Evolutionary conservation across 2,888 invertebrate genomes (phyloP), one percentile per base, ranked within the genome.

Genomic region (Pachymerium ferrugineum): DNA sequence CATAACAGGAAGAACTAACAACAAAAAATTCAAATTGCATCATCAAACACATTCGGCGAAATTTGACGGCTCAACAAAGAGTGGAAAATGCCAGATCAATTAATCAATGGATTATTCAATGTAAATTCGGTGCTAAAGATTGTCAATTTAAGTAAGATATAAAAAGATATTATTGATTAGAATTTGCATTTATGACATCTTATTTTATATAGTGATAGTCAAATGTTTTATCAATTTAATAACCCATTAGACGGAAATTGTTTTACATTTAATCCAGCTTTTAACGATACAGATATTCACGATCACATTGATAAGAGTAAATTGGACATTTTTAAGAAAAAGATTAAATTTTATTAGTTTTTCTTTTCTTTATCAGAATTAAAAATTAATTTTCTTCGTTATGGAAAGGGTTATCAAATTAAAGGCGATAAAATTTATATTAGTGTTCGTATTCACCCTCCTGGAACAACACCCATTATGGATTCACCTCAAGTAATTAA

Each of bases 221-320:
- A 16, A 8, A 10, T 31, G 12, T 47, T 70, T 12, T 33, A 70
- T n/a, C n/a, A 33, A 33, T 70, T 70, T 16, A 70, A 70, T 16
- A 30, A 33, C 31, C 70, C 70, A n/a, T 19, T n/a, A 10, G 29
- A 31, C n/a, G 70, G 70, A 31, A 70, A 70, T 33, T 70, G 70
- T 33, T 70, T 70, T 19, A 70, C 70, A 14, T 70, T 33, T 19
- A 70, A 70, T 33, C 33, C 30, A 10, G 70, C 31, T 1, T 8
- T 70, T 70, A 5, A 1, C 3, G 2, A 6, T 10, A n/a, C 4
- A 2, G 14, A 28, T 2, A 1, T 70, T 1, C n/a, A 2, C 5
- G 4, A 1, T 1, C n/a, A 30, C 19, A 33, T 70, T 16, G n/a
- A 70, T 31, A n/a, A n/a, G 31, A 70, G 33, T 70, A 70, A n/a